phyloP scores from a whole-genome alignment of 1,140 invertebrate genomes.

The Eriocheir sinensis region DNA sequence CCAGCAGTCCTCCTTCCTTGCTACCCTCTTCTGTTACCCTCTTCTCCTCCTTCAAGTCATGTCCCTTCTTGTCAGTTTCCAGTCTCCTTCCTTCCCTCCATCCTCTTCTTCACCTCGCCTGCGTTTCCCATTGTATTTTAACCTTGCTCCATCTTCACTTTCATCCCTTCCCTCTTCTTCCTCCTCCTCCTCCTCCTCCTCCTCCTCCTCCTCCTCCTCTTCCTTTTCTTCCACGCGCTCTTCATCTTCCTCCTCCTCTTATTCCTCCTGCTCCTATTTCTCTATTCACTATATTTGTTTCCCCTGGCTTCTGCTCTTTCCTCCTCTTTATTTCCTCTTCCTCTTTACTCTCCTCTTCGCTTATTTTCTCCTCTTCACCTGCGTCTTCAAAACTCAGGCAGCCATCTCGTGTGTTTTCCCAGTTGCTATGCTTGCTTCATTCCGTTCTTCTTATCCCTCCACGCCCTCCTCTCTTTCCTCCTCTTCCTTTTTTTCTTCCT shows the following conservation, averaged over 20 bases:
- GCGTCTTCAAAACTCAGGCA: no score
- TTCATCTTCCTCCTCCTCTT: no score
- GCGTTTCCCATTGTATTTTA: background rate
- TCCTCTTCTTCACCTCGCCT: background rate
- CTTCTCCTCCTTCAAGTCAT: background rate
- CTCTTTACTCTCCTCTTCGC: no score
- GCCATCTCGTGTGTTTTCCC: no score
- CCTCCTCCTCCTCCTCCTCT: no score
- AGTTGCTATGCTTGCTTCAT: no score
- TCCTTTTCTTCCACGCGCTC: no score
- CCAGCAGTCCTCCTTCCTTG: background rate
- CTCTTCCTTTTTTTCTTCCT: no score
- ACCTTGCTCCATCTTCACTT: background rate
- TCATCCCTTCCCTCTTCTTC: background rate
- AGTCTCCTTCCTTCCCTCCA: background rate
- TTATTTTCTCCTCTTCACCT: no score
- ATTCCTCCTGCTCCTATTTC: background rate
- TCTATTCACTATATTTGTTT: slow-evolving; percentile 16
- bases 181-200: background rate
- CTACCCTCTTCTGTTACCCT: no score
- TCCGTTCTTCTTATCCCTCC: no score
- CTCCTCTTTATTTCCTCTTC: background rate
- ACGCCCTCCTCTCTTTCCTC: no score
- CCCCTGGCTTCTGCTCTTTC: background rate
- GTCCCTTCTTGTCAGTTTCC: background rate